These are phyloP conservation scores for Panagrolaimus sp. DNA, from an alignment of 1,140 invertebrate genomes.

Conservation along the genomic window DNA sequence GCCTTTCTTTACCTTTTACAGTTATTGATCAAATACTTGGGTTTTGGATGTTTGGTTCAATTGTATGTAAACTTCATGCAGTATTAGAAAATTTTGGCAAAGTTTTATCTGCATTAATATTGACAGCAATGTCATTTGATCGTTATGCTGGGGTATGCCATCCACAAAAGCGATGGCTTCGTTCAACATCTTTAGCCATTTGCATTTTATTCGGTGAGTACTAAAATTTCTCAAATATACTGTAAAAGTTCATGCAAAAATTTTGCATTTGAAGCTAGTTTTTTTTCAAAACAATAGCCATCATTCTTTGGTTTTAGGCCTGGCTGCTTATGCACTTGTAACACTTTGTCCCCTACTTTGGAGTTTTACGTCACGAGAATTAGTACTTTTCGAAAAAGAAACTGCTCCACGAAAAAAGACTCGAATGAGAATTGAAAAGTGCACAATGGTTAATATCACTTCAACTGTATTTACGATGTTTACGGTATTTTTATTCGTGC, in stretches of 20 bases:
- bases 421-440: slow-evolving; percentile 55
- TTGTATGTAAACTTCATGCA: slow-evolving; percentile 56
- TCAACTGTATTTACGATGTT: slow-evolving; percentile 51
- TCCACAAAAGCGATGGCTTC: slow-evolving; percentile 31
- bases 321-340: slow-evolving; percentile 53
- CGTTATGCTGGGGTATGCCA: slow-evolving; percentile 57
- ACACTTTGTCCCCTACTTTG: slow-evolving; percentile 53
- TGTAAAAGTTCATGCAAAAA: slow-evolving; percentile 3
- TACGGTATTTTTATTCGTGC: slow-evolving; percentile 56
- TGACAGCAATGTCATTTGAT: slow-evolving; percentile 57
- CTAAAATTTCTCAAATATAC: slow-evolving; percentile 3
- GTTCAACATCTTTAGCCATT: slow-evolving; percentile 39
- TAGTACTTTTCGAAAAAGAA: slow-evolving; percentile 58
- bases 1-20: slow-evolving; percentile 56
- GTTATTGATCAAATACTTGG: slow-evolving; percentile 59
- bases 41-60: slow-evolving; percentile 58
- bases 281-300: no score
- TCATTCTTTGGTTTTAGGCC: slow-evolving; percentile 33
- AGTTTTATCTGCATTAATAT: slow-evolving; percentile 56
- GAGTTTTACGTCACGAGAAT: slow-evolving; percentile 55
- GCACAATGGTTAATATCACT: slow-evolving; percentile 54
- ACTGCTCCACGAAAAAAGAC: slow-evolving; percentile 51
- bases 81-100: slow-evolving; percentile 59
- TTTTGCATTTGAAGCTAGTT: neutral
- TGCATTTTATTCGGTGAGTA: slow-evolving; percentile 47